Percentiles rank a stretch among this genome's conserved stretches.
Conservation (phyloP, 2,113 vertebrate species). For the Eurystomus gularis region DNA sequence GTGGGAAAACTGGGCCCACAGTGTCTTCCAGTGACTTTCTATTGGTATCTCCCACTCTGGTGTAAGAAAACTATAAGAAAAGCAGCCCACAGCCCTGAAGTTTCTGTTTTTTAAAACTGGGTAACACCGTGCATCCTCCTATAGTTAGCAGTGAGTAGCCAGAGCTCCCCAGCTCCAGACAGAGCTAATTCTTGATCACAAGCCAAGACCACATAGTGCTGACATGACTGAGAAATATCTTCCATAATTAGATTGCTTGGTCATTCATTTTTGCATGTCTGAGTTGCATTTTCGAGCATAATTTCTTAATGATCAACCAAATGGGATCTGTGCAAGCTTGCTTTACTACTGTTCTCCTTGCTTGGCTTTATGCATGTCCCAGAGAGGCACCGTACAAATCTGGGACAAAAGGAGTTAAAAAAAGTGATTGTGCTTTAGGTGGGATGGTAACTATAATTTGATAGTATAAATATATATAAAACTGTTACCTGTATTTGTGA, state of each 20-base stretch:
- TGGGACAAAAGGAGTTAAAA: neutral
- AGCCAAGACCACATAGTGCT: slow-evolving; percentile 65
- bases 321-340: neutral
- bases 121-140: neutral
- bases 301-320: slow-evolving; percentile 39
- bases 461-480: neutral
- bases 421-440: neutral
- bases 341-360: neutral
- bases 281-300: slow-evolving; percentile 31
- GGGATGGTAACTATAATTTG: neutral
- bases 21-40: neutral
- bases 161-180: slow-evolving; percentile 34
- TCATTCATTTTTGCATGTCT: slow-evolving; percentile 63
- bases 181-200: slow-evolving; percentile 52
- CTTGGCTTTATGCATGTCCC: neutral
- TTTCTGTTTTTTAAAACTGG: neutral
- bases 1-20: neutral
- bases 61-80: neutral
- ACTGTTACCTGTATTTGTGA: neutral
- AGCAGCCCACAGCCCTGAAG: neutral
- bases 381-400: neutral
- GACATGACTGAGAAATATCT: slow-evolving; percentile 65
- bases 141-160: neutral
- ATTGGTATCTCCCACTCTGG: neutral
- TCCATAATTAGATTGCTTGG: slow-evolving; percentile 67